Evolutionary conservation across 2,888 invertebrate species (phyloP).

Genomic region (Drosophila longiperda): DNA sequence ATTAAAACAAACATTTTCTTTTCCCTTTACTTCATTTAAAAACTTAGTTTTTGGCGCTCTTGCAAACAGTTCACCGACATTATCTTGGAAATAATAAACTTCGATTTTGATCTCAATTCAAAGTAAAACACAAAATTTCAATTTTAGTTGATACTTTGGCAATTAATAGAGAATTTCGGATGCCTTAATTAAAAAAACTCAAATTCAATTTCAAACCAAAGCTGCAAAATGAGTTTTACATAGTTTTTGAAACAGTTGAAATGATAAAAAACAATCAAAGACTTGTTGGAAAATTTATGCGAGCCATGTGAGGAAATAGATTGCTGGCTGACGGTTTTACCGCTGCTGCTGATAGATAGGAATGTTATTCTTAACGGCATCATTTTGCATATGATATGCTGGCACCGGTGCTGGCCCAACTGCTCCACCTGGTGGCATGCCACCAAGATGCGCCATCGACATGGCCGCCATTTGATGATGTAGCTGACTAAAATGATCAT

Average conservation of each 20-base stretch:
- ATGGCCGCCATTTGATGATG: conserved; percentile 82
- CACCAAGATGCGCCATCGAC: conserved; percentile 63
- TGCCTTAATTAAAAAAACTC: conserved; percentile 15
- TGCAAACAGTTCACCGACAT: conserved; percentile 24
- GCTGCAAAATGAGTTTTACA: conserved; percentile 14
- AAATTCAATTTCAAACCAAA: conserved; percentile 21
- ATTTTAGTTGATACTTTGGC: conserved; percentile 10
- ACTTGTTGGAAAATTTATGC: conserved; percentile 27
- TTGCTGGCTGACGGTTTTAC: conserved; percentile 73
- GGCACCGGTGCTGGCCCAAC: conserved; percentile 66
- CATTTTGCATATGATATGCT: conserved; percentile 82
- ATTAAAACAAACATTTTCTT: conserved; percentile 48
- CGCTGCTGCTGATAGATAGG: conserved; percentile 85
- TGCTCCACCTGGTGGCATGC: conserved; percentile 47
- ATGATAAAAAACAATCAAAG: conserved; percentile 10
- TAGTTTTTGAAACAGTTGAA: neutral
- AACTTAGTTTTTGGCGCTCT: conserved; percentile 42
- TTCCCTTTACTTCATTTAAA: conserved; percentile 31
- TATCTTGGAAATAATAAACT: conserved; percentile 18
- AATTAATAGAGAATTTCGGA: conserved; percentile 9
- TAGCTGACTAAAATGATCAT: conserved; percentile 76
- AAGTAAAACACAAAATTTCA: conserved; percentile 8
- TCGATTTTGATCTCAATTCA: conserved; percentile 7
- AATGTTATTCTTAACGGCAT: conserved; percentile 84
- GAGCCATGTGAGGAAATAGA: conserved; percentile 24